Conservation (phyloP, 2,888 invertebrate genomes). For the Acleris cristana region DNA sequence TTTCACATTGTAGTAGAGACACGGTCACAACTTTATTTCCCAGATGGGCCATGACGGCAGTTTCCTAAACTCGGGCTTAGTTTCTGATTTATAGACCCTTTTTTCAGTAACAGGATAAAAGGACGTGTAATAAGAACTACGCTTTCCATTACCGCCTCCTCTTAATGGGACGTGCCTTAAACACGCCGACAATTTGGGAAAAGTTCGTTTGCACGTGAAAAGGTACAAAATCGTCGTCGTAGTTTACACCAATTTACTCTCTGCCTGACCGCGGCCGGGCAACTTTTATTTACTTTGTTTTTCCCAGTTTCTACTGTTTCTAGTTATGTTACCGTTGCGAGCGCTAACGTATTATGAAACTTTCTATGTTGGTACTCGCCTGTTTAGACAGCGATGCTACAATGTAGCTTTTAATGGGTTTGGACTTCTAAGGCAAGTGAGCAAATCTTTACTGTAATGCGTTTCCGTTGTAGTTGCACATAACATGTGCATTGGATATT, state of each 20-base stretch:
- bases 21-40: conserved; percentile 35
- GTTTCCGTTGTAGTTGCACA: conserved; percentile 11
- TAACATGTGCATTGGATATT: background rate
- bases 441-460: background rate
- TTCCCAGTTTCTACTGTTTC: conserved; percentile 34
- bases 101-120: conserved; percentile 23
- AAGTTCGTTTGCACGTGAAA: conserved; percentile 13
- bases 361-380: conserved; percentile 22
- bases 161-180: conserved; percentile 9
- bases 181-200: conserved; percentile 12
- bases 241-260: conserved; percentile 27
- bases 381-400: conserved; percentile 22
- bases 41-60: conserved; percentile 28
- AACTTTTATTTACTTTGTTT: conserved; percentile 38
- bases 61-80: conserved; percentile 33
- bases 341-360: conserved; percentile 29
- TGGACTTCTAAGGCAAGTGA: conserved; percentile 16
- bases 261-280: conserved; percentile 20
- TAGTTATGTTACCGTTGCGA: conserved; percentile 24
- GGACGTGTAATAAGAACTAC: conserved; percentile 7
- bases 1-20: background rate
- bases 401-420: conserved; percentile 29
- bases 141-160: conserved; percentile 3
- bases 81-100: conserved; percentile 31
- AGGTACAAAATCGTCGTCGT: conserved; percentile 21